Percentiles rank a stretch among this genome's conserved stretches.
Evolutionary conservation across 2,797 vertebrate genomes (phyloP).

Genomic region (Diplodus puntazzo): DNA sequence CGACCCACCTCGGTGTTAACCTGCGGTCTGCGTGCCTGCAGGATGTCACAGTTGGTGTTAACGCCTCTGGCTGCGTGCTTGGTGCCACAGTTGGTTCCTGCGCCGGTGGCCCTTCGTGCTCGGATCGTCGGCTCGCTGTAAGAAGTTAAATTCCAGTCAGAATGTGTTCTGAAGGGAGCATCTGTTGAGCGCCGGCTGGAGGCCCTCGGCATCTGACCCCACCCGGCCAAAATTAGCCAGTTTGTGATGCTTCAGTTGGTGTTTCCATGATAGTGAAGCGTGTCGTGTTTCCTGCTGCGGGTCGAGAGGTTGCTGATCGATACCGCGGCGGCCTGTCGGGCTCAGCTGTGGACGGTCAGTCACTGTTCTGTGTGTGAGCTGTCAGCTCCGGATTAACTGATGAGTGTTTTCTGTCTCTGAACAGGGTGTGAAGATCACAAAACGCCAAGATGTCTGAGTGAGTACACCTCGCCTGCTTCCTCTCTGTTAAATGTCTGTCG

Average conservation of each 20-base stretch:
- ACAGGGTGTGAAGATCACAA: constrained; percentile 60
- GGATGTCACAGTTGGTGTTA: constrained; percentile 47
- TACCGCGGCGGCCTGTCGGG: not conserved
- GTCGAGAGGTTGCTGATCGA: constrained; percentile 52
- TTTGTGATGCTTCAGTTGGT: constrained; percentile 43
- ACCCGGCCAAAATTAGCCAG: constrained; percentile 60
- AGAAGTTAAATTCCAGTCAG: constrained; percentile 44
- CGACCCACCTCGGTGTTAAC: not conserved
- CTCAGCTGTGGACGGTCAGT: not conserved
- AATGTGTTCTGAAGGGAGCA: constrained; percentile 38
- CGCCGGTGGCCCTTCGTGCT: constrained; percentile 39
- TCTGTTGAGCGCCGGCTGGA: constrained; percentile 12
- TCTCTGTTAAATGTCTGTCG: not conserved
- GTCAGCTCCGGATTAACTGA: not conserved
- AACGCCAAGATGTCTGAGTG: constrained; percentile 76
- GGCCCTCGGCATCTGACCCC: constrained; percentile 32
- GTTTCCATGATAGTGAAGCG: constrained; percentile 21
- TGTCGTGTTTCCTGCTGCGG: constrained; percentile 41
- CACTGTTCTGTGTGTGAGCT: not conserved
- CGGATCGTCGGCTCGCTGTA: not conserved
- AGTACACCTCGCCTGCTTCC: constrained; percentile 41
- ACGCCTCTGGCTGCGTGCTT: constrained; percentile 33
- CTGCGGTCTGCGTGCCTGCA: constrained; percentile 13
- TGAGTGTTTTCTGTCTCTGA: constrained; percentile 43
- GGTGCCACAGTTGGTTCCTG: constrained; percentile 40